Conservation (phyloP, 2,797 vertebrate species). For the Halcyon badia region DNA sequence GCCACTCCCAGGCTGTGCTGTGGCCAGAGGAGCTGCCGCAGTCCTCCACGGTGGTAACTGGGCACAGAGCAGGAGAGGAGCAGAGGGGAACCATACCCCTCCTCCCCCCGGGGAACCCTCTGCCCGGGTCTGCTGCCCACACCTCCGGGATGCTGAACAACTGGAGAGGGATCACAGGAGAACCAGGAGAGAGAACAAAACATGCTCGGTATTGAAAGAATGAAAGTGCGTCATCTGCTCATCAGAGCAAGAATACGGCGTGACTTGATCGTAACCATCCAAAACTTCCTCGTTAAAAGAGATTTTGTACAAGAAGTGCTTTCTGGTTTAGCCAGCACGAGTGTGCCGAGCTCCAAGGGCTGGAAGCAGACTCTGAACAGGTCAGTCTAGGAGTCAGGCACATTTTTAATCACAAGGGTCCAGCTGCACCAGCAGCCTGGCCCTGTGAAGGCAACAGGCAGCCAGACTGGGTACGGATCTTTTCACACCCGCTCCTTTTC, state of each 20-base stretch:
- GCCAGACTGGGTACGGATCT: rapidly evolving
- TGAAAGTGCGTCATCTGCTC: not conserved
- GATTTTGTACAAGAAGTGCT: not conserved
- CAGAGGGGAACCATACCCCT: not conserved
- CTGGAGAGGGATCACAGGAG: not conserved
- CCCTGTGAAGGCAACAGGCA: rapidly evolving
- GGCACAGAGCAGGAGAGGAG: rapidly evolving
- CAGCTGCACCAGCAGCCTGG: not conserved
- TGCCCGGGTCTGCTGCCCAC: not conserved
- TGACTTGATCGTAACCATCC: not conserved
- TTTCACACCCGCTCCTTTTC: not conserved
- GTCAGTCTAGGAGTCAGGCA: rapidly evolving
- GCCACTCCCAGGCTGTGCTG: not conserved
- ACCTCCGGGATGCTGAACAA: not conserved
- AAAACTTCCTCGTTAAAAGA: not conserved
- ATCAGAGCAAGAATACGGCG: not conserved
- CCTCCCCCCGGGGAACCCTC: too few species aligned
- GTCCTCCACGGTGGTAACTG: rapidly evolving
- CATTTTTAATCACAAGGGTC: not conserved
- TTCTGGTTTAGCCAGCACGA: not conserved
- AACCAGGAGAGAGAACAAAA: not conserved
- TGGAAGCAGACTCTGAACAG: not conserved
- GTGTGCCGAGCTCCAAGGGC: not conserved
- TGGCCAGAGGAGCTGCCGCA: not conserved
- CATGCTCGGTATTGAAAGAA: rapidly evolving